phyloP scores from a whole-genome alignment of 2,113 vertebrate species.

The Poeciliopsis occidentalis region DNA sequence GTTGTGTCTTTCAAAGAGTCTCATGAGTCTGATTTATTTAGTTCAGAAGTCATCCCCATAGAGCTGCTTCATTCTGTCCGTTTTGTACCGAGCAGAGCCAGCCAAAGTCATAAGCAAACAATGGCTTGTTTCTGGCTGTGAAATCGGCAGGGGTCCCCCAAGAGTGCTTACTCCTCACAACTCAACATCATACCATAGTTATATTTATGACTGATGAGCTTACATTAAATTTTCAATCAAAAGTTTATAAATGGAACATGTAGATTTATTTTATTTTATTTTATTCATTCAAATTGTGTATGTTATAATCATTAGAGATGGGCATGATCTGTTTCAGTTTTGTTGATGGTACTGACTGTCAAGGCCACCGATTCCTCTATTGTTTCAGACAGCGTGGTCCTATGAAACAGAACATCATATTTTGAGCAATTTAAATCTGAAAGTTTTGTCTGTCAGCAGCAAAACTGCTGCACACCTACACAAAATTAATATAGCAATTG shows the following conservation, averaged over 20 bases:
- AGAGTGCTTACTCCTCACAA: not conserved
- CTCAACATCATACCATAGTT: not conserved
- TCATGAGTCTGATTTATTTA: constrained; percentile 67
- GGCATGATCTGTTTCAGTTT: too few relatives aligned
- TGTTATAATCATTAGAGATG: too few relatives aligned
- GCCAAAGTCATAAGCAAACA: not conserved
- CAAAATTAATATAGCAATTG: not conserved
- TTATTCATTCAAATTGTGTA: too few relatives aligned
- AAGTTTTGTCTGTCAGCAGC: not conserved
- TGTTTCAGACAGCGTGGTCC: too few relatives aligned
- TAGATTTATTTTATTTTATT: too few relatives aligned
- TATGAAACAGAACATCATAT: too few relatives aligned
- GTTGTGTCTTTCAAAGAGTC: constrained; percentile 58
- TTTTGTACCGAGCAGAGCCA: not conserved
- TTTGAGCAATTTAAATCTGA: not conserved
- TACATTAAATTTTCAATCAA: not conserved
- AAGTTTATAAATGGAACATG: not conserved
- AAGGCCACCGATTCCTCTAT: too few relatives aligned
- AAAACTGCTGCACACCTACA: not conserved
- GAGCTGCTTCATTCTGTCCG: constrained; percentile 40
- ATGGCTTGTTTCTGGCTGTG: not conserved
- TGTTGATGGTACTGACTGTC: too few relatives aligned
- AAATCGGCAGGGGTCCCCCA: not conserved
- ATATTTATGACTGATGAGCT: not conserved
- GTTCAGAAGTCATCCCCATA: constrained; percentile 53